Evolutionary conservation across 2,113 vertebrate species (phyloP).

Genomic region (Rafetus swinhoei): DNA sequence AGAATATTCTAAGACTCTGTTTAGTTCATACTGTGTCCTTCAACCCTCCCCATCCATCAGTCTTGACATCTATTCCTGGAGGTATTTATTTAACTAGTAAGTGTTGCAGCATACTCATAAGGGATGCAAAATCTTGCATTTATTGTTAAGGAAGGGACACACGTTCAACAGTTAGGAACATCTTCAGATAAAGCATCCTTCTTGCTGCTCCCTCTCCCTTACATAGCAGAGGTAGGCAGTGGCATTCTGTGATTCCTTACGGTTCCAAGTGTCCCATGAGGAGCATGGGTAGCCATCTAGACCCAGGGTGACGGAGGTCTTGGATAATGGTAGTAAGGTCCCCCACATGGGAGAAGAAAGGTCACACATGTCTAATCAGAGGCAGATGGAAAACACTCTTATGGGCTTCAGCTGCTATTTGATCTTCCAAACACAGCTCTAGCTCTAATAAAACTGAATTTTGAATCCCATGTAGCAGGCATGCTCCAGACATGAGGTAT

Average conservation of each 20-base stretch:
- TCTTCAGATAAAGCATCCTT: not conserved
- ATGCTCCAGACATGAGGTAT: not conserved
- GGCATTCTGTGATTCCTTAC: conserved; percentile 65
- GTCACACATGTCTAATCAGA: not conserved
- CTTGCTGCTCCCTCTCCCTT: not conserved
- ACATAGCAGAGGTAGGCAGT: not conserved
- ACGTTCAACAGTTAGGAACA: not conserved
- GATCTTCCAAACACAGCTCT: conserved; percentile 74
- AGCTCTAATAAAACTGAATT: conserved; percentile 72
- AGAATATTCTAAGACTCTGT: not conserved
- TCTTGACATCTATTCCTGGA: not conserved
- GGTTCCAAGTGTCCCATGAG: conserved; percentile 65
- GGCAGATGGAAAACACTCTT: conserved; percentile 70
- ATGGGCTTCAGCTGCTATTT: conserved; percentile 67
- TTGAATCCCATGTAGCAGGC: conserved; percentile 48
- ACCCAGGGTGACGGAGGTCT: conserved; percentile 57
- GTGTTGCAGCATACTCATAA: not conserved
- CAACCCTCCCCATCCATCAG: not conserved
- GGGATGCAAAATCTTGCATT: not conserved
- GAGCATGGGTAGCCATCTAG: conserved; percentile 59
- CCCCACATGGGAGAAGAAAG: conserved; percentile 64
- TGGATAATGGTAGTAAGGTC: conserved; percentile 63
- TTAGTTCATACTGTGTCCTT: not conserved
- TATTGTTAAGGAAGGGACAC: not conserved
- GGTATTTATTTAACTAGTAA: not conserved